A percentile compares a stretch with the other conserved stretches of the same genome.
Evolutionary conservation across 2,113 vertebrate genomes (phyloP).

Genomic region (Melanerpes formicivorus): DNA sequence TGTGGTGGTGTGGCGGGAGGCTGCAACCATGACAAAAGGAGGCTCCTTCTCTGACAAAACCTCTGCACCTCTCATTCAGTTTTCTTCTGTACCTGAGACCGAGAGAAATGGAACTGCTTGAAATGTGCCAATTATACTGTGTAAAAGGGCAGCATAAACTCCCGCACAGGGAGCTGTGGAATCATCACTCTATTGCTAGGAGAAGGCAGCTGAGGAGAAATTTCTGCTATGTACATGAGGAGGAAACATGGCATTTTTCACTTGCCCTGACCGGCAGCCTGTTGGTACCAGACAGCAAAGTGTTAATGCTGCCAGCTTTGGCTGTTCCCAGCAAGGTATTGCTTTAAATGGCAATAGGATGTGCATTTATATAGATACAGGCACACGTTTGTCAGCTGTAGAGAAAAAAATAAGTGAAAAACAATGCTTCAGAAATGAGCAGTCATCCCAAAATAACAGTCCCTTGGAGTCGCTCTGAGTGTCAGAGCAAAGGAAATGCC

Average conservation of each 20-base stretch:
- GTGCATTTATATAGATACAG: background rate
- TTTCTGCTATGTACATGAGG: constrained; percentile 26
- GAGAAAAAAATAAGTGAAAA: constrained; percentile 4
- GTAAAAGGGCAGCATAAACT: background rate
- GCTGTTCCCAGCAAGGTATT: background rate
- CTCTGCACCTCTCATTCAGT: background rate
- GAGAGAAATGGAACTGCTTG: background rate
- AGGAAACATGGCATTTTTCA: background rate
- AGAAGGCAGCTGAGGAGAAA: constrained; percentile 11
- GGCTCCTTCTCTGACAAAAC: background rate
- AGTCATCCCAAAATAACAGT: constrained; percentile 19
- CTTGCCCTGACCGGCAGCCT: constrained; percentile 30
- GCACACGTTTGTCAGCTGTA: background rate
- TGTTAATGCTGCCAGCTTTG: constrained; percentile 28
- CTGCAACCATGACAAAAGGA: constrained; percentile 39
- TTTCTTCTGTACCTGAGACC: background rate
- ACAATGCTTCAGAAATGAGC: background rate
- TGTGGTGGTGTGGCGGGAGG: background rate
- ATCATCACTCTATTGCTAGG: background rate
- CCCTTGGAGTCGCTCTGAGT: background rate
- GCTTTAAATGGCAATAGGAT: background rate
- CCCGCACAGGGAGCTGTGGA: background rate
- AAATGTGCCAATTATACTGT: background rate
- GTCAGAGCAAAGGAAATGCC: background rate
- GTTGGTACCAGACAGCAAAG: constrained; percentile 11